A percentile compares a stretch with the other conserved stretches of the same genome.
phyloP scores from a whole-genome alignment of 2,797 vertebrate genomes.

The Sebastes baramenuke region DNA sequence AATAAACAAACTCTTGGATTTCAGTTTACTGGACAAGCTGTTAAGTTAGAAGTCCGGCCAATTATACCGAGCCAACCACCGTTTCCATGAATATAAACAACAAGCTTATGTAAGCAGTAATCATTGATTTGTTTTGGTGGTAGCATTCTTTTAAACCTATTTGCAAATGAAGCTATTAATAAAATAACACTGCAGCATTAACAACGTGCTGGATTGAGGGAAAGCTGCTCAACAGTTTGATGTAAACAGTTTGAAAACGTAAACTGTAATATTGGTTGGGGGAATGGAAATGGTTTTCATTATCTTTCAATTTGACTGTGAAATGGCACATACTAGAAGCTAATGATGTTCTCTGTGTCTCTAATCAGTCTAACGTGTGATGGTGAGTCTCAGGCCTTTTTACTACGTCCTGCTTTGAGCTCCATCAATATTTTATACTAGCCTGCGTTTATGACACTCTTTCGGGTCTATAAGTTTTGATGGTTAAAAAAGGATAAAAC shows the following conservation, averaged over 20 bases:
- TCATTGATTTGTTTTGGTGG: constrained; percentile 6
- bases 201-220: not conserved
- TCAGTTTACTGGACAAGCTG: constrained; percentile 20
- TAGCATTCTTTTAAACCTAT: not conserved
- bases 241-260: not conserved
- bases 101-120: constrained; percentile 11
- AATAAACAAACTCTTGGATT: constrained; percentile 23
- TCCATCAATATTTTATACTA: constrained; percentile 22
- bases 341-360: constrained; percentile 26
- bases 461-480: not conserved
- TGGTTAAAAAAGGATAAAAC: not conserved
- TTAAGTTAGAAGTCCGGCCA: constrained; percentile 10
- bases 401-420: constrained; percentile 8
- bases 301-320: constrained; percentile 47
- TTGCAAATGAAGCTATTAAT: constrained; percentile 10
- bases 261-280: constrained; percentile 1
- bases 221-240: constrained; percentile 3
- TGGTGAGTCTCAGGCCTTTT: constrained; percentile 19
- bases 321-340: constrained; percentile 21
- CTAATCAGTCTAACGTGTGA: constrained; percentile 19
- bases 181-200: constrained; percentile 5
- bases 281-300: constrained; percentile 28
- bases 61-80: not conserved
- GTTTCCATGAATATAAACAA: not conserved
- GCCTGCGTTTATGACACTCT: not conserved